These are phyloP conservation scores for Leptinotarsa lineolata DNA, from an alignment of 1,140 invertebrate genomes.

Conservation along the genomic window DNA sequence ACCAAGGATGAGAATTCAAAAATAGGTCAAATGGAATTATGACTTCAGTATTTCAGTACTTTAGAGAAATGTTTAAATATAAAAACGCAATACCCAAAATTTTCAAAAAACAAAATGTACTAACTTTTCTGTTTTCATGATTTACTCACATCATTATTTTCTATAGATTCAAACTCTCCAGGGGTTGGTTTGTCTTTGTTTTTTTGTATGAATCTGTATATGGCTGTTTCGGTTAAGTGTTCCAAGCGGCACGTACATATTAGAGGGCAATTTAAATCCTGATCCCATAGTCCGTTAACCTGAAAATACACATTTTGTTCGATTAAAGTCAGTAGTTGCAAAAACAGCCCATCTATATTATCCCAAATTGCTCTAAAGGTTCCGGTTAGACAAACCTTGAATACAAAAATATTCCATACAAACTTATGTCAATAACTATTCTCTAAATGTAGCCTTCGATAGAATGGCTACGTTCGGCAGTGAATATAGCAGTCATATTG, in stretches of 20 bases:
- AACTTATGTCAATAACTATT: not conserved
- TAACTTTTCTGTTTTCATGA: too few relatives aligned
- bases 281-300: slow-evolving; percentile 44
- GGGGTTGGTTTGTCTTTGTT: slow-evolving; percentile 42
- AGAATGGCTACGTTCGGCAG: not conserved
- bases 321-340: not conserved
- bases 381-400: too few relatives aligned
- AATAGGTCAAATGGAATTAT: too few relatives aligned
- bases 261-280: slow-evolving; percentile 55
- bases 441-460: not conserved
- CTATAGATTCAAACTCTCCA: slow-evolving; percentile 43
- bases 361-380: too few relatives aligned
- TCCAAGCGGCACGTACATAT: slow-evolving; percentile 59
- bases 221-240: slow-evolving; percentile 58
- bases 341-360: too few relatives aligned
- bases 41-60: too few relatives aligned
- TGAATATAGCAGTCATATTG: not conserved
- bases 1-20: too few relatives aligned
- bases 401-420: too few relatives aligned
- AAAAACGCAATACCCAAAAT: too few relatives aligned
- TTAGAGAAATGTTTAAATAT: too few relatives aligned
- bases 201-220: slow-evolving; percentile 58
- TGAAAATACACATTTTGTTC: not conserved
- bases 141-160: slow-evolving; percentile 52
- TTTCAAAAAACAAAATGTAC: too few relatives aligned